These are phyloP conservation scores for Teleiodes luculella DNA, from an alignment of 2,888 invertebrate species.

Conservation along the genomic window DNA sequence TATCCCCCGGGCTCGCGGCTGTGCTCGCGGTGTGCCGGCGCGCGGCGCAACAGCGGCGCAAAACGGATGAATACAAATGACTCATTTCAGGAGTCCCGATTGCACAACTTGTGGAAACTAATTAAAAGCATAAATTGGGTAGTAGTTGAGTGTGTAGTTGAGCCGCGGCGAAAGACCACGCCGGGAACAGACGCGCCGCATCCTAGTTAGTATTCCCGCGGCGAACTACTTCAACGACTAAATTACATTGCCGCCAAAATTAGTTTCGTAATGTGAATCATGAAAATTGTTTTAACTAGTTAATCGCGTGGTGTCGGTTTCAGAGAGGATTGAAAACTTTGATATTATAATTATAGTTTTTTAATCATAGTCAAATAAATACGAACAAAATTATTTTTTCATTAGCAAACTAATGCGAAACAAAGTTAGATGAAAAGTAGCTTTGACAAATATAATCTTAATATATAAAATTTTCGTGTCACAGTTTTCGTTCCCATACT, in stretches of 20 bases:
- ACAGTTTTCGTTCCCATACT: too few relatives aligned
- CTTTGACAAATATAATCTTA: too few relatives aligned
- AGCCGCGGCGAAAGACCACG: neutral
- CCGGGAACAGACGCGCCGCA: neutral
- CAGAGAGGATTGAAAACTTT: too few relatives aligned
- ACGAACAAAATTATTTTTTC: too few relatives aligned
- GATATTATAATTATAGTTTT: too few relatives aligned
- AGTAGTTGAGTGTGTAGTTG: neutral
- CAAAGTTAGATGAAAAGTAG: too few relatives aligned
- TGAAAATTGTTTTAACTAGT: neutral
- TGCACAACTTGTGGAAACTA: slow-evolving; percentile 10
- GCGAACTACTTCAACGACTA: neutral
- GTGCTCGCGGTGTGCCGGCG: neutral
- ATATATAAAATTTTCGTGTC: too few relatives aligned
- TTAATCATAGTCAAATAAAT: too few relatives aligned
- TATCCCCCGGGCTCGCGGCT: too few relatives aligned
- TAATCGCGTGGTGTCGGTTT: too few relatives aligned
- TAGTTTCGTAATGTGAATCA: neutral
- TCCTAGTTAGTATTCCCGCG: neutral
- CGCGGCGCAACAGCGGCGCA: neutral
- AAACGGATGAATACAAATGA: slow-evolving; percentile 13
- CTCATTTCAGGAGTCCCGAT: slow-evolving; percentile 9
- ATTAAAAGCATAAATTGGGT: slow-evolving; percentile 6
- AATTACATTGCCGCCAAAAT: neutral
- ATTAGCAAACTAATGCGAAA: too few relatives aligned